Base-by-base conservation (phyloP, 2,113 vertebrate genomes). In the Scortum barcoo region DNA sequence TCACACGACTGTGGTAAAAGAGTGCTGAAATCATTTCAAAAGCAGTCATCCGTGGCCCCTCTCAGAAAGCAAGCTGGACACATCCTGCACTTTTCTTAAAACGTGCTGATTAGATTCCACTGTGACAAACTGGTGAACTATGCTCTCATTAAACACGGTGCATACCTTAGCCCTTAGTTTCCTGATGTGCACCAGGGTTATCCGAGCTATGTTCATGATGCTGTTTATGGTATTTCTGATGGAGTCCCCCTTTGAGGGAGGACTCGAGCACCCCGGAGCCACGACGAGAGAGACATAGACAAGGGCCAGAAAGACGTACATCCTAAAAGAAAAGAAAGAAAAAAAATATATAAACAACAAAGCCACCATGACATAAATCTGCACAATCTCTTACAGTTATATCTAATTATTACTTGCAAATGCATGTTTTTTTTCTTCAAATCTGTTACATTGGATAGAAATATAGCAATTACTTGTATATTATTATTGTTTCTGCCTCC, bases 171-270 rank as follows among this genome's bases (percentile, higher is more conserved):
- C 60, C 60, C 20, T 57, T 13, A 85, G 14, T 17, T 62, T 86
- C 7, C 40, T 66, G 6, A 93, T 89, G 73, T 89, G 91, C n/a
- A 83, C 46, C 61, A 90, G 80, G 11, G 91, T 88, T 44, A 26
- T 91, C 57, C 83, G 30, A 58, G 70, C 81, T 7, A 90, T 83
- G 22, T n/a, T 72, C 17, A 46, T 24, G 1, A 91, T 83, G 2
- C 13, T 48, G 7, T 84, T 5, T 20, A 36, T 61, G 26, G 3
- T 44, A 1, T 62, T 82, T 50, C 30, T 78, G 36, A 28, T 20
- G 9, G 53, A 33, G 11, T 84, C 40, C 22, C 4, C 61, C 3
- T 30, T 78, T 20, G 46, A 50, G 9, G 80, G n/a, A 42, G 38
- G 56, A 80, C 62, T 46, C 4, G 58, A 22, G 57, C 40, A 67